These are phyloP conservation scores for Drosophila athabasca DNA, from an alignment of 1,140 invertebrate genomes.

Conservation along the genomic window DNA sequence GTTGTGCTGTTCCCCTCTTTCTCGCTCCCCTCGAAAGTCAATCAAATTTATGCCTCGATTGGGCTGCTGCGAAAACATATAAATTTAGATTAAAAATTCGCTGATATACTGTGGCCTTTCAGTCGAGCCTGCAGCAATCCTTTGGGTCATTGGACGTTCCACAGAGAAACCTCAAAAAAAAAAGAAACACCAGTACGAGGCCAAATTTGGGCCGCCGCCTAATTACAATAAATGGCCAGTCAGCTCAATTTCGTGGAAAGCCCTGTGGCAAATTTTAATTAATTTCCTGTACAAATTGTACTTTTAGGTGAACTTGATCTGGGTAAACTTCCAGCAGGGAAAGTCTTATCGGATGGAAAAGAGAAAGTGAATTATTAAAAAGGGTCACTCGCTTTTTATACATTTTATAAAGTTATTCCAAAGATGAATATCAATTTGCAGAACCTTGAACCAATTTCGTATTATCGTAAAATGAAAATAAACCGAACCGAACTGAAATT, in stretches of 20 bases:
- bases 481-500: constrained; percentile 23
- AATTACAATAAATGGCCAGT: constrained; percentile 52
- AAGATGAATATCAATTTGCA: constrained; percentile 4
- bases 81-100: constrained; percentile 55
- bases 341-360: no score
- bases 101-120: constrained; percentile 50
- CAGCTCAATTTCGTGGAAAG: constrained; percentile 31
- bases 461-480: constrained; percentile 43
- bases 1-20: no score
- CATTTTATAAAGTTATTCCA: not conserved
- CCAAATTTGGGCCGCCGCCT: not conserved
- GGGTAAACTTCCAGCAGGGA: no score
- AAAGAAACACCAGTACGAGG: constrained; percentile 2
- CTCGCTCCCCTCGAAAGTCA: not conserved
- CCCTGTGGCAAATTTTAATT: constrained; percentile 55
- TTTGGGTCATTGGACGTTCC: constrained; percentile 26
- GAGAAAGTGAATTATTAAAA: no score
- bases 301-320: constrained; percentile 29
- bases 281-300: constrained; percentile 48
- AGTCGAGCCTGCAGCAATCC: constrained; percentile 16
- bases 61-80: constrained; percentile 37
- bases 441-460: constrained; percentile 7
- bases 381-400: no score
- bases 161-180: not conserved
- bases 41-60: constrained; percentile 26